These are phyloP conservation scores for Escarpia spicata DNA, from an alignment of 2,888 invertebrate species.

Conservation along the genomic window DNA sequence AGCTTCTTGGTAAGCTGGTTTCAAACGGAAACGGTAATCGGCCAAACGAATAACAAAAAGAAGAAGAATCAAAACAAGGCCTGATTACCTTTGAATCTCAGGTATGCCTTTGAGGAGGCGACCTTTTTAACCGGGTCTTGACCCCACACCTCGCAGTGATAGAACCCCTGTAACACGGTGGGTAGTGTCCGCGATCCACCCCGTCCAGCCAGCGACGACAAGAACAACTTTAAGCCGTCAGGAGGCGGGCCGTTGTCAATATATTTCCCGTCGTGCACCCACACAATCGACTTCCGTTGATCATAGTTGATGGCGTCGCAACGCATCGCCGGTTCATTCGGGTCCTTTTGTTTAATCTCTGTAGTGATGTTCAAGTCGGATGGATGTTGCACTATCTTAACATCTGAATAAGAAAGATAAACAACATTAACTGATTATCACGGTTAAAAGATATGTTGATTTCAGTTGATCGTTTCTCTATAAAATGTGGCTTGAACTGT, in stretches of 20 bases:
- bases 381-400: neutral
- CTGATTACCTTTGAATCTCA: neutral
- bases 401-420: neutral
- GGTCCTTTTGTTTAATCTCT: neutral
- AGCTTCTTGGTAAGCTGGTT: too few relatives aligned
- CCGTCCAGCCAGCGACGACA: slow-evolving; percentile 10
- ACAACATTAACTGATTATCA: neutral
- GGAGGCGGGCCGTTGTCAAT: slow-evolving; percentile 28
- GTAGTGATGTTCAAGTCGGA: neutral
- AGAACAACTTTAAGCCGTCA: slow-evolving; percentile 28
- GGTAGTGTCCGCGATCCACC: neutral
- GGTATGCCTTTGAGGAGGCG: neutral
- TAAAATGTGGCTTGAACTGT: too few relatives aligned
- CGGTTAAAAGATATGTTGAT: neutral
- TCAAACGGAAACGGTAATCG: too few relatives aligned
- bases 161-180: slow-evolving; percentile 29
- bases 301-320: slow-evolving; percentile 32
- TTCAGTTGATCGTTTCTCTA: neutral
- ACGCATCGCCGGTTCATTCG: neutral
- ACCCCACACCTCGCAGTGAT: slow-evolving; percentile 38
- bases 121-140: neutral
- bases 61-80: too few relatives aligned
- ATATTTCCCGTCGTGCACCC: slow-evolving; percentile 36
- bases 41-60: too few relatives aligned
- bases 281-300: slow-evolving; percentile 28